phyloP scores from a whole-genome alignment of 30 jellyfish, hydroid and myxozoan species.

The Turritopsis dohrnii region DNA sequence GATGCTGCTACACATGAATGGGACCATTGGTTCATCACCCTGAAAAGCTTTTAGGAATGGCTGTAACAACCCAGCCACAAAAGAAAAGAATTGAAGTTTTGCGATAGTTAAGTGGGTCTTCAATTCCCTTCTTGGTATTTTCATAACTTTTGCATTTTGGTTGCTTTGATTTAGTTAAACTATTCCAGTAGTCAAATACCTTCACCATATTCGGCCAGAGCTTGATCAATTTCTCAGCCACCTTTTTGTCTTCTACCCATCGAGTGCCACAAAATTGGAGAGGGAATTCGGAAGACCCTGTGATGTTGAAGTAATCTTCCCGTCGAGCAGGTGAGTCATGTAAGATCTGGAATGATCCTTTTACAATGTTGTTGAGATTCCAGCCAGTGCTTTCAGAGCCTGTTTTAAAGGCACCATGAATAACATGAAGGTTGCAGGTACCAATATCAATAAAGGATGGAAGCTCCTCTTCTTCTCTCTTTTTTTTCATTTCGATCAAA shows the following conservation, averaged over 20 bases:
- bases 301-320: slow-evolving; percentile 5
- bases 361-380: slow-evolving; percentile 13
- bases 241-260: slow-evolving; percentile 23
- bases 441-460: slow-evolving; percentile 6
- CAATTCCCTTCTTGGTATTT: neutral
- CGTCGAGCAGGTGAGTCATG: slow-evolving; percentile 30
- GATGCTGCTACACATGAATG: neutral
- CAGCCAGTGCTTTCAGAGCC: slow-evolving; percentile 15
- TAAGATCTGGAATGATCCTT: slow-evolving; percentile 9
- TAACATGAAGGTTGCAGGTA: slow-evolving; percentile 19
- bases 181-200: slow-evolving; percentile 12
- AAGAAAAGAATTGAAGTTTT: slow-evolving; percentile 5
- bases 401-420: slow-evolving; percentile 25
- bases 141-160: neutral
- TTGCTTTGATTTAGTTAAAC: neutral
- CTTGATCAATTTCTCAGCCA: slow-evolving; percentile 14
- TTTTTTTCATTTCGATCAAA: neutral
- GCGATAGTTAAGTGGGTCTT: slow-evolving; percentile 9
- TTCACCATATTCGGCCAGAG: slow-evolving; percentile 18
- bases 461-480: neutral
- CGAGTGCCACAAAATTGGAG: slow-evolving; percentile 29
- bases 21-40: slow-evolving; percentile 17
- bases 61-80: slow-evolving; percentile 11
- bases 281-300: slow-evolving; percentile 23
- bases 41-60: neutral